Evolutionary conservation across 2,888 invertebrate species (phyloP).

Genomic region (Aspidapion aeneum): DNA sequence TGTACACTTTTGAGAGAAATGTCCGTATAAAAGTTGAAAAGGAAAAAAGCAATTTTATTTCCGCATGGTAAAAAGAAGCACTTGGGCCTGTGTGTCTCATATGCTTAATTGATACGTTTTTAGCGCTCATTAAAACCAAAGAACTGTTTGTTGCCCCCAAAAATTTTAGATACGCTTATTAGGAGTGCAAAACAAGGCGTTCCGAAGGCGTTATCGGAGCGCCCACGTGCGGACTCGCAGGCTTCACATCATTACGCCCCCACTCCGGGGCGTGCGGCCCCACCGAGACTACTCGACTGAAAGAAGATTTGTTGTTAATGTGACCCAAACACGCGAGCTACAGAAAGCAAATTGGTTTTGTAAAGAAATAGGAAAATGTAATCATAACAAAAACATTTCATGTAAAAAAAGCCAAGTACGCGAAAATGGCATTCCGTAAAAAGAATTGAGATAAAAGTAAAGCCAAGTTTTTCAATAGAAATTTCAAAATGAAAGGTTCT

Average conservation of each 20-base stretch:
- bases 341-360: background rate
- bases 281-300: background rate
- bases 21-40: too few species aligned
- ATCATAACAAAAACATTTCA: too few species aligned
- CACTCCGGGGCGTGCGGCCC: background rate
- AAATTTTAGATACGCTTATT: background rate
- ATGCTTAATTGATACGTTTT: background rate
- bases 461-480: too few species aligned
- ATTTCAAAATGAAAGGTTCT: too few species aligned
- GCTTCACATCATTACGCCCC: background rate
- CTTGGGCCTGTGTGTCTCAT: too few species aligned
- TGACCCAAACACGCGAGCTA: background rate
- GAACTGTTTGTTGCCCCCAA: background rate
- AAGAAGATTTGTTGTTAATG: background rate
- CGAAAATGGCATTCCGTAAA: too few species aligned
- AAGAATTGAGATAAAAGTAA: too few species aligned
- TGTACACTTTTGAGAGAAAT: too few species aligned
- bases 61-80: too few species aligned
- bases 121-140: background rate
- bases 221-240: background rate
- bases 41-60: too few species aligned
- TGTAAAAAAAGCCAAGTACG: too few species aligned
- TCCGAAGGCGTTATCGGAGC: background rate
- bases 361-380: too few species aligned
- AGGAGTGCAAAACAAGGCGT: background rate